These are phyloP conservation scores for Lithophane leautieri DNA, from an alignment of 2,888 invertebrate species.

Conservation along the genomic window DNA sequence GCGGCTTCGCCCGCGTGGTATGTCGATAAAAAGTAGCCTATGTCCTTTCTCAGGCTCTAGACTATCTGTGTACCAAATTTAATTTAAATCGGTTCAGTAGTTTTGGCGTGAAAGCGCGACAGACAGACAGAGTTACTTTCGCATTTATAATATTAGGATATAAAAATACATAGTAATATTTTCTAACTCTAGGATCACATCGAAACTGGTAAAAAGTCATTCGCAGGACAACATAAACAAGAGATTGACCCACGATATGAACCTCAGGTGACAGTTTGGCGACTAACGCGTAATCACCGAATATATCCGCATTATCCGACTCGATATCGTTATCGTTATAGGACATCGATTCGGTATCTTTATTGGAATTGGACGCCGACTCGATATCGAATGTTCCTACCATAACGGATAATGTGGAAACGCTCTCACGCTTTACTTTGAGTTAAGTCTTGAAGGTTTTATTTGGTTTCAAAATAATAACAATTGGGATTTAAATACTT, in stretches of 20 bases:
- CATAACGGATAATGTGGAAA: constrained; percentile 5
- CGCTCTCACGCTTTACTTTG: constrained; percentile 29
- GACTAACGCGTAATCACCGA: constrained; percentile 36
- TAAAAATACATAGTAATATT: constrained; percentile 36
- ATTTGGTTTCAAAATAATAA: constrained; percentile 4
- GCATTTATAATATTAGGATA: no score
- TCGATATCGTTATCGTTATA: not conserved
- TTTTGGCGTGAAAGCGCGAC: no score
- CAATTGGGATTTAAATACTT: not conserved
- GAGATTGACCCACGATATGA: constrained; percentile 72
- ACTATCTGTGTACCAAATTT: no score
- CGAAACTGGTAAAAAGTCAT: constrained; percentile 83
- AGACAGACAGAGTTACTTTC: no score
- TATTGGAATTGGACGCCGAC: not conserved
- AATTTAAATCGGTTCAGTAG: no score
- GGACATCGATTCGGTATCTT: not conserved
- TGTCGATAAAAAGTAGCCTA: no score
- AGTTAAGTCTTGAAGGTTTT: not conserved
- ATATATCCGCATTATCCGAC: constrained; percentile 25
- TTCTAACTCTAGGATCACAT: constrained; percentile 70
- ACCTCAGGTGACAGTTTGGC: constrained; percentile 76
- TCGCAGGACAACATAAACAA: constrained; percentile 87
- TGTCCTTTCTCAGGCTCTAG: no score
- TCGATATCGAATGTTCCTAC: not conserved
- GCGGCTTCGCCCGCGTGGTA: no score